Evolutionary conservation across 2,888 invertebrate genomes (phyloP), one percentile per base, ranked within the genome.

Genomic region (Scaptomyza reducta): DNA sequence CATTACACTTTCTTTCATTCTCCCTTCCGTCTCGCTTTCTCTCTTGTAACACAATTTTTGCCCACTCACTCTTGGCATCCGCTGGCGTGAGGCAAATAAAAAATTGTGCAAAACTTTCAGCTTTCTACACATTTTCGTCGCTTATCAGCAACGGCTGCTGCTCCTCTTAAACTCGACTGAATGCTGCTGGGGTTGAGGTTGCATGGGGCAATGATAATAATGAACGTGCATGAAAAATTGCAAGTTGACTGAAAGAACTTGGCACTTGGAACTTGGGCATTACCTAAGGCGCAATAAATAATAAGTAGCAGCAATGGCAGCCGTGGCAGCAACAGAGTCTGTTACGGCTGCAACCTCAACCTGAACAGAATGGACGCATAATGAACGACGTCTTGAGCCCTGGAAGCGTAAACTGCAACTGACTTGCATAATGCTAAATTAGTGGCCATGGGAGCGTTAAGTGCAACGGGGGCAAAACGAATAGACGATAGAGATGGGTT

Each of bases 151-250:
- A 70, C 79, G 67, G 69, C 85, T 84, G 81, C 67, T 71, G 84
- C 84, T 74, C 77, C 84, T 74, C 77, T 83, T 81, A 84, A 79
- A 76, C 76, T 65, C 53, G 25, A 66, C 50, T 44, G 41, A 25
- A 22, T 53, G 0, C 6, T 27, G 29, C 9, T 7, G 29, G 9
- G 29, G 13, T 9, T 6, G 14, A 6, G 29, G 42, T 6, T 25
- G 46, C 6, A 62, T 6, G 14, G 55, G 44, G 61, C 82, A 78
- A 71, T 83, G 83, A 88, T 83, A 88, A 79, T 88, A 83, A 86
- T 86, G 80, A 86, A 77, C 83, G 87, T 86, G 84, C 88, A 88
- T 83, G 88, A 86, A 88, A 88, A 83, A 83, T 88, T 74, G 87
- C 80, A 72, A 78, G 72, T 77, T 79, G 79, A 87, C 74, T 82